Base-by-base conservation (phyloP, 1,140 invertebrate genomes). In the Paramacrobiotus metropolitanus region DNA sequence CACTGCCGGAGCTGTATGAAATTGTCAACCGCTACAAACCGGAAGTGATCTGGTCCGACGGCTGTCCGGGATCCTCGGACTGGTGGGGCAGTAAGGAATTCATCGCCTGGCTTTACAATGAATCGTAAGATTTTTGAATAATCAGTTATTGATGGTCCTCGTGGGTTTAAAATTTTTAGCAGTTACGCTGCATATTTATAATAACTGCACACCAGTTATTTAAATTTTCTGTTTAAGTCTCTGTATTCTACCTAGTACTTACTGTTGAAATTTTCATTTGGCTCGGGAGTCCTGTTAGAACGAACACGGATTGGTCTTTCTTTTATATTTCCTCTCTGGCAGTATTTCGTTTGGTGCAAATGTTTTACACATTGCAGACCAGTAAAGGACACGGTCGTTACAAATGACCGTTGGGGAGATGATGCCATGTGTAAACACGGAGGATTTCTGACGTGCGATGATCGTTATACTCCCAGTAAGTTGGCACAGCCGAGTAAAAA, bases 41-140 rank as follows among this genome's bases (percentile, higher is more conserved):
- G 0, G 86, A 90, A 60, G 74, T 96, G 0, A 72, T 96, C 24
- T 96, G 92, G 92, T 87, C 88, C 0, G 90, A 95, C 73, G 90
- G 90, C 0, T 77, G 15, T 9, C 48, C 48, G 4, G 48, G 48
- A 9, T 20, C 15, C 48, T 55, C 48, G 15, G 28, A 15, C 15
- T 79, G 78, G 67, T 78, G 77, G 77, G 74, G 74, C 31, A 69
- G 71, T 1, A 77, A 69, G 44, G 69, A 72, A 31, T 78, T 79
- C 65, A 65, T 78, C 21, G 73, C 77, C 2, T 78, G 76, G 77
- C 69, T 78, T 0, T 77, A 77, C 66, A 77, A 78, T 66, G 71
- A 77, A n/a, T 75, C 72, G 73, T 74, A 48, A 63, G 61, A n/a
- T n/a, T n/a, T n/a, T n/a, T n/a, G n/a, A n/a, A n/a, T n/a, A n/a